phyloP scores from a whole-genome alignment of 2,888 invertebrate genomes.

The Synergus umbraculus region DNA sequence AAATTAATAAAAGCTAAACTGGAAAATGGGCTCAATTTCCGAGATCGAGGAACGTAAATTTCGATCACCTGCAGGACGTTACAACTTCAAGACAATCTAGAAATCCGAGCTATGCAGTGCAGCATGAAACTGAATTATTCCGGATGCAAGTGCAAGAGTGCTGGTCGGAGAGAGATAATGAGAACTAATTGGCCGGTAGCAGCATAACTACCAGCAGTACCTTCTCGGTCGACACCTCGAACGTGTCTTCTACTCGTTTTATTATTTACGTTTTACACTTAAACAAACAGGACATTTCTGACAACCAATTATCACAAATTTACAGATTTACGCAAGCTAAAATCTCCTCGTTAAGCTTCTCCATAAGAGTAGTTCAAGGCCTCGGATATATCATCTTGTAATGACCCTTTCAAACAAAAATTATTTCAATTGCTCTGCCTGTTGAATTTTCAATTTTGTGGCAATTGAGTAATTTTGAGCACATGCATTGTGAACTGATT shows the following conservation, averaged over 20 bases:
- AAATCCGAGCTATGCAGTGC: background rate
- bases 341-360: background rate
- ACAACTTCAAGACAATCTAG: background rate
- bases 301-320: background rate
- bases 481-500: background rate
- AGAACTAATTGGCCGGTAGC: conserved; percentile 12
- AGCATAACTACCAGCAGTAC: background rate
- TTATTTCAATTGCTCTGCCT: background rate
- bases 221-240: conserved; percentile 5
- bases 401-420: background rate
- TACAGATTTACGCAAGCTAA: background rate
- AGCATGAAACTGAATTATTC: conserved; percentile 7
- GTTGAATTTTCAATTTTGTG: background rate
- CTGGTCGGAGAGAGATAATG: background rate
- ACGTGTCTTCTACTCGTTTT: background rate
- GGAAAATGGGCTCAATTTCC: background rate
- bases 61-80: background rate
- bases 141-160: background rate
- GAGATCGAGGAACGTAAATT: background rate
- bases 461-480: background rate
- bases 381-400: background rate
- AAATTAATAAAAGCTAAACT: background rate
- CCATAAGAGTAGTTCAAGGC: background rate
- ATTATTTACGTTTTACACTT: background rate
- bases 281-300: background rate